Evolutionary conservation across 2,113 vertebrate species (phyloP), one percentile per base, ranked within the genome.

Genomic region (Nycticorax nycticorax): DNA sequence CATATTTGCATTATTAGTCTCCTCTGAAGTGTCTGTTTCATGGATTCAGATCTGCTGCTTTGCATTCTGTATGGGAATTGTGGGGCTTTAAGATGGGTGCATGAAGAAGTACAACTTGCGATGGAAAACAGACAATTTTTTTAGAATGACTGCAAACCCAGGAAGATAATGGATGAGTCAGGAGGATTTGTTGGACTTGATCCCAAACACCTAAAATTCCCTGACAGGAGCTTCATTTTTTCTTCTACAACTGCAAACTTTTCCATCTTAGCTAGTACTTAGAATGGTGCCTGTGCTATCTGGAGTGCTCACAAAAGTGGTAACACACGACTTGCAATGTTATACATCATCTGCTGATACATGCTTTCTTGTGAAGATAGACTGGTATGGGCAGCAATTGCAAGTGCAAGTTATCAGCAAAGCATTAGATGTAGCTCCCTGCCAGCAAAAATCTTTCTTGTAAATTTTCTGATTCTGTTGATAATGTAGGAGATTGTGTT

Each of bases 101-200:
- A 66, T 4, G 3, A 73, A 91, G 56, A 72, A 86, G 88, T 45
- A 73, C 21, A 52, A 16, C 78, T 91, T 85, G 77, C 56, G 27
- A 39, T 75, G 35, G 64, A 94, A 96, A 87, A 35, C n/a, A 67
- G 67, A 35, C 33, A 13, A n/a, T 48, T 94, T 89, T 95, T 95
- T 85, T 88, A 88, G 78, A 93, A 60, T 5, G 2, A 92, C 41
- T 92, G 55, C 93, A 92, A 92, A 94, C 76, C 48, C 21, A 35
- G 75, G 45, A 85, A 71, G 67, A 48, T 89, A 93, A 89, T 66
- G 57, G 87, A 90, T 96, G 96, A 96, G 92, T 95, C 89, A 96
- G 96, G 88, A 94, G 59, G 62, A 93, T 96, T 96, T 94, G 13
- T 47, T 96, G 96, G 92, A 88, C 50, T 85, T 59, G 15, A 74